phyloP scores from a whole-genome alignment of 1,140 invertebrate genomes.

The Brachionus sp. region DNA sequence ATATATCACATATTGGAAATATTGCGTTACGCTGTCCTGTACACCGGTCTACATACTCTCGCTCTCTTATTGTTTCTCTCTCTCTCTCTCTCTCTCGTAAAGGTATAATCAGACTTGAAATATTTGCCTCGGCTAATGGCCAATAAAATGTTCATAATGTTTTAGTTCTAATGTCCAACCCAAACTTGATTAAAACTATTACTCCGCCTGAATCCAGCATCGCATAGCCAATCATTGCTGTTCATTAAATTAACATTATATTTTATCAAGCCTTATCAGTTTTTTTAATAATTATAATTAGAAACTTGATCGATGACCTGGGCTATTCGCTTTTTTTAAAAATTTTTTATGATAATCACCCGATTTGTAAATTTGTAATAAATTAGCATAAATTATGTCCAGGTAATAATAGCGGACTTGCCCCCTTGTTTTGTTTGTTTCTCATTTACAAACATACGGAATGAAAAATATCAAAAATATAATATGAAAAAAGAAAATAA shows the following conservation, averaged over 20 bases:
- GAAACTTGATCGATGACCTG: background rate
- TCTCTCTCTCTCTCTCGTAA: background rate
- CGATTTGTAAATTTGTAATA: background rate
- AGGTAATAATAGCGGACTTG: too few species aligned
- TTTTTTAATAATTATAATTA: slow-evolving; percentile 15
- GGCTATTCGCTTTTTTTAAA: background rate
- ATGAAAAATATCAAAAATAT: background rate
- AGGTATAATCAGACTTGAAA: slow-evolving; percentile 1
- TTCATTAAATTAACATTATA: slow-evolving; percentile 2
- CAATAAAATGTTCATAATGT: background rate
- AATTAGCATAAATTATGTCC: background rate
- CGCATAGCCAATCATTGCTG: background rate
- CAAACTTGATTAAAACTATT: background rate
- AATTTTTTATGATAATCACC: background rate
- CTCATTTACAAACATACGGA: background rate
- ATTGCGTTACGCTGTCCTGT: background rate
- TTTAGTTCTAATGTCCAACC: background rate
- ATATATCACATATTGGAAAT: slow-evolving; percentile 10
- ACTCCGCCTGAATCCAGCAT: background rate
- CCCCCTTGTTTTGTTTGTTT: too few species aligned
- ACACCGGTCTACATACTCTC: too few species aligned
- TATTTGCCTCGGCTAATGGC: background rate
- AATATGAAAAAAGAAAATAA: too few species aligned
- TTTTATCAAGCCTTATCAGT: slow-evolving; percentile 35
- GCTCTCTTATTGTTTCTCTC: too few species aligned